Evolutionary conservation across 2,888 invertebrate species (phyloP), one percentile per base, ranked within the genome.

Genomic region (Brenthis ino): DNA sequence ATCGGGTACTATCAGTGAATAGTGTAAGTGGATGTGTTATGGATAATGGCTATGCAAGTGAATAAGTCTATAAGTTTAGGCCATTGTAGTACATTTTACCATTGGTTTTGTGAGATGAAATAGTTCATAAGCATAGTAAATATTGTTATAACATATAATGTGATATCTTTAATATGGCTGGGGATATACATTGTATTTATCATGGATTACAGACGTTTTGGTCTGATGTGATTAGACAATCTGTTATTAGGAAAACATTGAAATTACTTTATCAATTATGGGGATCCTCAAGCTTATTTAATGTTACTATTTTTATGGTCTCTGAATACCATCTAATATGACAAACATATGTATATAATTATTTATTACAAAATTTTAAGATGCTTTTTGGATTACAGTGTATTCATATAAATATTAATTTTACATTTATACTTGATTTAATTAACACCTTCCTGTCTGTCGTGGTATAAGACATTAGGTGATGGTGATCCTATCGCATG

Each of bases 231-330:
- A 60, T 60, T 60, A 50, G 60, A 50, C 50, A 60, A 60, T 48
- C 57, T 60, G 48, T 60, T 60, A 28, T 60, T 60, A 28, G 50
- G 50, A 33, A 60, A 60, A 60, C 2, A 28, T 60, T 60, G 58
- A 60, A 60, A 60, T 28, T 28, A 60, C 12, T 37, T 14, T 13
- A 48, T 6, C 24, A 28, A 60, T 50, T 11, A 24, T 48, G n/a
- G 14, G 12, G 47, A n/a, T 50, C 11, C 37, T 43, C 37, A 50
- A 33, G 24, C 8, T 58, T 58, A 8, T 47, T 24, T 24, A 24
- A 54, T n/a, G 58, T 47, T 58, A 24, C 14, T 8, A 58, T 28
- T 28, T 28, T 28, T 28, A 58, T 28, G 5, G 37, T 8, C 11
- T 58, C n/a, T 48, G 6, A 48, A 47, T 20, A 48, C n/a, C 24